Conservation (phyloP, 2,113 vertebrate species). For the Siniperca knerii region DNA sequence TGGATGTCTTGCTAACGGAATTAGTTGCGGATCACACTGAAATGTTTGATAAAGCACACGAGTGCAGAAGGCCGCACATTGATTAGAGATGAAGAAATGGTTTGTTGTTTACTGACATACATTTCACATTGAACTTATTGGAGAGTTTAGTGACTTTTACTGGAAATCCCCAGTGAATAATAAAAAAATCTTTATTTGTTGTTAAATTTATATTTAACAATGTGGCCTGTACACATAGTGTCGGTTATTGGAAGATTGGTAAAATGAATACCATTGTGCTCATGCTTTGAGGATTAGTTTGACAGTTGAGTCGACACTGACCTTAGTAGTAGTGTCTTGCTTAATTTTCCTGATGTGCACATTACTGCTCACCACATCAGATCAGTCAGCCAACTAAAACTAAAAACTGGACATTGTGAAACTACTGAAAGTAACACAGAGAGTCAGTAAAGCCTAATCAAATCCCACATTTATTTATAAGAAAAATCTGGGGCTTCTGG, state of each 20-base stretch:
- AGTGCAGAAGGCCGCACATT: neutral
- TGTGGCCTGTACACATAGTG: neutral
- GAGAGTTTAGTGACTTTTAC: neutral
- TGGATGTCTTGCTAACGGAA: slow-evolving; percentile 39
- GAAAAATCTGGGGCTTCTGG: neutral
- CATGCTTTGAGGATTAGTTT: neutral
- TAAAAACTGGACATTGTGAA: neutral
- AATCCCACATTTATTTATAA: slow-evolving; percentile 5
- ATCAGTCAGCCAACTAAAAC: slow-evolving; percentile 7
- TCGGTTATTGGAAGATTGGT: neutral
- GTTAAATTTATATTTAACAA: neutral
- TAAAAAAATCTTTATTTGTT: neutral
- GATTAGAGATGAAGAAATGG: slow-evolving; percentile 1
- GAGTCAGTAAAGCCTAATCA: neutral
- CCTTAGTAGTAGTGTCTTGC: neutral
- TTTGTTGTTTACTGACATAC: slow-evolving; percentile 16
- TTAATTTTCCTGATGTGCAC: neutral
- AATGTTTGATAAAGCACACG: slow-evolving; percentile 19
- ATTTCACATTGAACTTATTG: neutral
- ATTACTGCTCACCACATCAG: neutral
- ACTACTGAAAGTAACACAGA: neutral
- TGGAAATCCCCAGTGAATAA: neutral
- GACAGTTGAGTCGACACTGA: neutral
- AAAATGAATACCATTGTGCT: neutral
- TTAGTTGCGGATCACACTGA: slow-evolving; percentile 19